Evolutionary conservation across 2,113 vertebrate species (phyloP), one percentile per base, ranked within the genome.

Genomic region (Acinonyx jubatus): DNA sequence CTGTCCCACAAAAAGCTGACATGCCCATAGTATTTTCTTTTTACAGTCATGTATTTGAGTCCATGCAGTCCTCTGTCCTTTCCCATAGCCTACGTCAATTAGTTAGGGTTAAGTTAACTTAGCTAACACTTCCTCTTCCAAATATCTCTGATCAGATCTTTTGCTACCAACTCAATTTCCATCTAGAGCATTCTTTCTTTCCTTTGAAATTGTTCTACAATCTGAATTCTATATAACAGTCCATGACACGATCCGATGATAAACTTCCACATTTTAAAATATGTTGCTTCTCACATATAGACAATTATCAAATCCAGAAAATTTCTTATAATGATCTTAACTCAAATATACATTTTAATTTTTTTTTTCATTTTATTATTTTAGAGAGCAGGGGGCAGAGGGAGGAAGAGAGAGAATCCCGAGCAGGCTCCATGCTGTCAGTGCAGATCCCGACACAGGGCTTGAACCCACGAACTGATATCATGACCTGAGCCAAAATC

Each of bases 201-300:
- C 19, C 68, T 82, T 97, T 85, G 41, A 96, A 94, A 95, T 86
- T 38, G 96, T 80, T 95, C 27, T 69, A 29, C 73, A 91, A 82
- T 55, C 13, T 18, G 88, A 83, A 91, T 94, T 93, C 10, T 76
- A 57, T 68, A 45, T 50, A 83, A 63, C 0, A 68, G n/a, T 52
- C 25, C 27, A 65, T 14, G n/a, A 84, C 50, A 90, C 0, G 10
- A 86, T 27, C 4, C n/a, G 86, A 63, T 50, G 31, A 21, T 91
- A 88, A 78, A 68, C 15, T 61, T 86, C 89, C 21, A 78, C 7
- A 48, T 90, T 68, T 86, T 23, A 91, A 90, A 89, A 73, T 33
- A 65, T n/a, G 63, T 83, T 86, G 21, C 29, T 93, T 61, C 79
- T 84, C 10, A 41, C 80, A 50, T n/a, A 80, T 18, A 80, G 68